Evolutionary conservation across 2,113 vertebrate species (phyloP).

Genomic region (Microtus ochrogaster): DNA sequence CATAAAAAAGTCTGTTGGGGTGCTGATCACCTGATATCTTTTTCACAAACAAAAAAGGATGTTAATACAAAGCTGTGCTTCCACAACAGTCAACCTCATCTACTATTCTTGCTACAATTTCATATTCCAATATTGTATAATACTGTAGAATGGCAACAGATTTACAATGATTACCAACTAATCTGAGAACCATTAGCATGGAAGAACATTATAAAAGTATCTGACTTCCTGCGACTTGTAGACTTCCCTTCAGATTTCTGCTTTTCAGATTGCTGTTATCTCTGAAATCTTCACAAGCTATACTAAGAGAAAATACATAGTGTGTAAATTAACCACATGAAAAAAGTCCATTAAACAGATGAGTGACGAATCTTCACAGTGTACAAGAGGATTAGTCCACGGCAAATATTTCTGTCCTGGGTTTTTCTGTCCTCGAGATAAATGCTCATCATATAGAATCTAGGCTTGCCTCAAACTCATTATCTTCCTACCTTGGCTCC

Average conservation of each 20-base stretch:
- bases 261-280: neutral
- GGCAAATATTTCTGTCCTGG: neutral
- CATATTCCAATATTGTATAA: neutral
- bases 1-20: conserved; percentile 99
- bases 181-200: neutral
- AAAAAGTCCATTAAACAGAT: neutral
- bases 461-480: neutral
- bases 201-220: neutral
- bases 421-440: neutral
- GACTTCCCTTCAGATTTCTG: neutral
- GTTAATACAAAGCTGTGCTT: conserved; percentile 23
- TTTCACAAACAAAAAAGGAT: conserved; percentile 62
- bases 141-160: conserved; percentile 42
- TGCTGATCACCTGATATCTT: conserved; percentile 99
- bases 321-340: neutral
- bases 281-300: conserved; percentile 39
- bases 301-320: neutral
- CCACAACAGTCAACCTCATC: neutral
- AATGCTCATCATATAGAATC: neutral
- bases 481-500: neutral
- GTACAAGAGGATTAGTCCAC: too few relatives aligned
- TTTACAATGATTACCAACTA: conserved; percentile 28
- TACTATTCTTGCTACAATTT: neutral
- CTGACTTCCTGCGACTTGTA: neutral
- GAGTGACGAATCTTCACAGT: too few relatives aligned